Conservation (phyloP, 2,113 vertebrate genomes). For the Leptocoma aspasia region DNA sequence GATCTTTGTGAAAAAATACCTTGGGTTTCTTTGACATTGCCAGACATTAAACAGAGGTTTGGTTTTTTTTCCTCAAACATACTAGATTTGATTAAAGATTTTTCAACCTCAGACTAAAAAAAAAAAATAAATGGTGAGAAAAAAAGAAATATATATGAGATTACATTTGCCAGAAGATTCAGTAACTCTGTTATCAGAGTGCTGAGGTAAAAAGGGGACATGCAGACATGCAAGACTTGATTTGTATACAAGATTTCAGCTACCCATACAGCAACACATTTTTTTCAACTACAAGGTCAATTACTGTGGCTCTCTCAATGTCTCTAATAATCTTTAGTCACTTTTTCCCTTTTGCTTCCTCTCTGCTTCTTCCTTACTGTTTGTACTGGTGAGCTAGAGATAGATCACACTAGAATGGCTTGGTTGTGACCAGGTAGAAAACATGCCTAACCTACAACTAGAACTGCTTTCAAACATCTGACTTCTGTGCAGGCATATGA, state of each 20-base stretch:
- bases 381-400: neutral
- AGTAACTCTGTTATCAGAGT: neutral
- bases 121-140: neutral
- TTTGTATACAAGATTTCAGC: neutral
- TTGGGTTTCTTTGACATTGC: neutral
- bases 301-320: neutral
- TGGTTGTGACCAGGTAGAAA: neutral
- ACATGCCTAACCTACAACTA: neutral
- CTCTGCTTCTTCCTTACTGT: neutral
- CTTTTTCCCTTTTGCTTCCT: neutral
- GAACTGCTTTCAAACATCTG: neutral
- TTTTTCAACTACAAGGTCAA: neutral
- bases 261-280: fast-evolving
- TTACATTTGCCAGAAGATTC: neutral
- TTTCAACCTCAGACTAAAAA: neutral
- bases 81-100: neutral
- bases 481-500: neutral
- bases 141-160: fast-evolving
- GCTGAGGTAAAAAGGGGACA: neutral
- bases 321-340: neutral
- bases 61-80: fast-evolving
- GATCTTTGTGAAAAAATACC: neutral
- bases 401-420: neutral
- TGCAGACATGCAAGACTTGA: neutral
- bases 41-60: neutral